phyloP scores from a whole-genome alignment of 2,888 invertebrate genomes.

The Microctonus hyperodae region DNA sequence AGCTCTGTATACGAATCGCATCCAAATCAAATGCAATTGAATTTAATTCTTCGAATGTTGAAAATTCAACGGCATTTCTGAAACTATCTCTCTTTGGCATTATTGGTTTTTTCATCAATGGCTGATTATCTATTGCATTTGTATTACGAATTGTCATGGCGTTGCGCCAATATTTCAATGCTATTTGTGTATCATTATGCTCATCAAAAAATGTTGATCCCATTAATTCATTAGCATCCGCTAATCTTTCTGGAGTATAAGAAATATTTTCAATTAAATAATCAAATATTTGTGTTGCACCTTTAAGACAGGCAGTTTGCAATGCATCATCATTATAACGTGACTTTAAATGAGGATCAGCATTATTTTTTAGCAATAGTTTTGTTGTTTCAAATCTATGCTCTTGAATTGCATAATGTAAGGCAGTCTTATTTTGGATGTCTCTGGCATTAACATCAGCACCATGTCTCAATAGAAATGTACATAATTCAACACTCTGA shows the following conservation, averaged over 20 bases:
- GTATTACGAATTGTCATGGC: constrained; percentile 72
- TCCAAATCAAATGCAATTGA: constrained; percentile 81
- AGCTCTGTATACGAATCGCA: constrained; percentile 84
- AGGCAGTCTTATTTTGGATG: constrained; percentile 88
- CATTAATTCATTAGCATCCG: constrained; percentile 88
- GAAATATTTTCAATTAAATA: constrained; percentile 68
- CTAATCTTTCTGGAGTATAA: constrained; percentile 74
- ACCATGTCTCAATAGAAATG: constrained; percentile 79
- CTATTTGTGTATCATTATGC: constrained; percentile 77
- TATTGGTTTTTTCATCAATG: constrained; percentile 66
- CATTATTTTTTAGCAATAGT: constrained; percentile 79
- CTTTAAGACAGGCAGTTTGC: constrained; percentile 85
- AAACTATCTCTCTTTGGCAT: constrained; percentile 71
- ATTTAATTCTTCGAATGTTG: constrained; percentile 74
- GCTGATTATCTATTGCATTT: constrained; percentile 46
- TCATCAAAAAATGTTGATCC: constrained; percentile 90
- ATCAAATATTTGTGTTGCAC: constrained; percentile 75
- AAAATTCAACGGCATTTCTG: constrained; percentile 77
- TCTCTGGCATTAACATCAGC: constrained; percentile 87
- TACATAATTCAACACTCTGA: constrained; percentile 83
- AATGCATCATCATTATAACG: constrained; percentile 89
- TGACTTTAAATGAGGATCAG: constrained; percentile 78
- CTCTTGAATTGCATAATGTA: constrained; percentile 92
- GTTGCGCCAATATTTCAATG: constrained; percentile 80
- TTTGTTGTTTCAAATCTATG: constrained; percentile 84